Percentiles rank a stretch among this genome's conserved stretches.
Evolutionary conservation across 2,888 invertebrate species (phyloP).

Genomic region (Sphaerophoria rueppellii): DNA sequence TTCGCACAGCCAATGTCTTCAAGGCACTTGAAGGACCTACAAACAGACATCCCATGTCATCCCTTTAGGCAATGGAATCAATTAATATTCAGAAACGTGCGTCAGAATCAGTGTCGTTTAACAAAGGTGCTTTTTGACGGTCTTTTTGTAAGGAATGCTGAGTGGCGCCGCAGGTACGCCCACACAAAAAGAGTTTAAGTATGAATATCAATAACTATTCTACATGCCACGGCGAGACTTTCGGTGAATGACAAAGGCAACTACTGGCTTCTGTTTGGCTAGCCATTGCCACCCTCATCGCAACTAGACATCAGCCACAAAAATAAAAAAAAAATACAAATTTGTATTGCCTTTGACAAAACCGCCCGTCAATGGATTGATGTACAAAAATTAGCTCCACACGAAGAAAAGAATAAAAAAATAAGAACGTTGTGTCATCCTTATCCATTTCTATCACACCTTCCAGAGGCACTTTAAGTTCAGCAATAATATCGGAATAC

Average conservation of each 20-base stretch:
- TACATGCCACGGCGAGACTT: conserved; percentile 37
- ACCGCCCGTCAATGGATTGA: background rate
- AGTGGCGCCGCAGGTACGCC: conserved; percentile 7
- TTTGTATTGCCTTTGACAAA: background rate
- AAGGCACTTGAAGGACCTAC: background rate
- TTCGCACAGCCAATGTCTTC: background rate
- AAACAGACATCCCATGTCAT: background rate
- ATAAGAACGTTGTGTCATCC: conserved; percentile 30
- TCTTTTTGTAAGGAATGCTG: conserved; percentile 43
- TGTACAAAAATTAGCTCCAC: background rate
- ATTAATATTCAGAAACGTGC: conserved; percentile 17
- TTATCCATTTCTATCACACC: background rate
- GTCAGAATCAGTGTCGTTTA: conserved; percentile 19
- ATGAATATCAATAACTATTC: conserved; percentile 59
- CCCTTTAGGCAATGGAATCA: background rate
- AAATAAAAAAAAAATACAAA: background rate
- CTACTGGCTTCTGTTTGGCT: conserved; percentile 17
- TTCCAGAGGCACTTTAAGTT: conserved; percentile 13
- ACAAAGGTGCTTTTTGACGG: conserved; percentile 51
- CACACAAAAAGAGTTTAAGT: conserved; percentile 46
- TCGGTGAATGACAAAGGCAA: conserved; percentile 43
- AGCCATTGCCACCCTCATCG: background rate
- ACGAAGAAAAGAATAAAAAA: background rate
- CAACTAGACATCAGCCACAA: background rate
- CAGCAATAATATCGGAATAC: conserved; percentile 23